phyloP scores from a whole-genome alignment of 2,113 vertebrate species.

The Apeltes quadracus region DNA sequence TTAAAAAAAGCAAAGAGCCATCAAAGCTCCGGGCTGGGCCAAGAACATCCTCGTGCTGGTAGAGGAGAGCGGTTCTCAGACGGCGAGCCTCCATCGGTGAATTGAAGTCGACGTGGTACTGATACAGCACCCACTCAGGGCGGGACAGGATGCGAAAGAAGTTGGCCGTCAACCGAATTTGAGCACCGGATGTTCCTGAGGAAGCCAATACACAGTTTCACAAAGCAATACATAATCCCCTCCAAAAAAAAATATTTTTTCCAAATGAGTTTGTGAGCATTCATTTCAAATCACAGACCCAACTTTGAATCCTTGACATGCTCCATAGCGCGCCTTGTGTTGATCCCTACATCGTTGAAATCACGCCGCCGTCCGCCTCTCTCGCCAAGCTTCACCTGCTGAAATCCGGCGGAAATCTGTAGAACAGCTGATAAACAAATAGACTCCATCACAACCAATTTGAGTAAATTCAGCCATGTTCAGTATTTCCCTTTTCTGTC shows the following conservation, averaged over 20 bases:
- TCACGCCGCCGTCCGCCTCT: conserved; percentile 88
- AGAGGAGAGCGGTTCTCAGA: conserved; percentile 87
- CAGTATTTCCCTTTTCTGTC: not conserved
- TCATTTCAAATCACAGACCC: conserved; percentile 71
- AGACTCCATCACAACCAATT: not conserved
- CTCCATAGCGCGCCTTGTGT: conserved; percentile 87
- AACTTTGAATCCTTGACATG: conserved; percentile 91
- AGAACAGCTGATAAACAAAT: conserved; percentile 61
- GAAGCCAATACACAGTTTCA: not conserved
- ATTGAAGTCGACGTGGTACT: conserved; percentile 90
- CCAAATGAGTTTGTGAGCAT: not conserved
- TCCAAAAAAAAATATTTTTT: not conserved
- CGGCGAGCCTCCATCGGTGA: conserved; percentile 90
- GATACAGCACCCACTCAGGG: conserved; percentile 91
- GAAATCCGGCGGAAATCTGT: conserved; percentile 89
- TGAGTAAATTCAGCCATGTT: too few species aligned
- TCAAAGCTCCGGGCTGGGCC: conserved; percentile 89
- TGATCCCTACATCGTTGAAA: conserved; percentile 86
- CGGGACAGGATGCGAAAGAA: conserved; percentile 87
- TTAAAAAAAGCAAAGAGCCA: conserved; percentile 88
- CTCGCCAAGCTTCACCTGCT: conserved; percentile 87
- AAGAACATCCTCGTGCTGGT: conserved; percentile 85
- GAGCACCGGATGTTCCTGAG: conserved; percentile 83
- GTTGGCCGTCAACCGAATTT: conserved; percentile 85
- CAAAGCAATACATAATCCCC: not conserved